These are phyloP conservation scores for Caiman crocodilus DNA, from an alignment of 2,797 vertebrate species.

Conservation along the genomic window DNA sequence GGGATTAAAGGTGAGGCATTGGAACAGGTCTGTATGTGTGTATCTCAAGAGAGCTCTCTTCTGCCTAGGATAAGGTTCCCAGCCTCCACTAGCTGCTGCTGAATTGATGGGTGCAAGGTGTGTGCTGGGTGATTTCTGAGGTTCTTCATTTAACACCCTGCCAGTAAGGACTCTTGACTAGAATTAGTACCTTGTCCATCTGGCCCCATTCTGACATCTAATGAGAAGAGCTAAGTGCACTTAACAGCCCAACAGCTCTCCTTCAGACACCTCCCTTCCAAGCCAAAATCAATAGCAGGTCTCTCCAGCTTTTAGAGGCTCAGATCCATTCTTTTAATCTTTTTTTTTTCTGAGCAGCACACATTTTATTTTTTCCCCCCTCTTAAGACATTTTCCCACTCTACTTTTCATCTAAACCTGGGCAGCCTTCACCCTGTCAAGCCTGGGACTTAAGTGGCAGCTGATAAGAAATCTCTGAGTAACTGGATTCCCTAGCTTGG, in stretches of 20 bases:
- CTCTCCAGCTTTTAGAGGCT: conserved; percentile 70
- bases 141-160: background rate
- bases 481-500: background rate
- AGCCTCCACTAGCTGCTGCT: accelerated
- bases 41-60: background rate
- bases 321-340: conserved; percentile 49
- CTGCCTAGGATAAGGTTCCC: background rate
- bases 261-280: conserved; percentile 56
- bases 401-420: background rate
- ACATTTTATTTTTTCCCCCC: background rate
- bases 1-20: background rate
- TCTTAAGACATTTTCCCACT: background rate
- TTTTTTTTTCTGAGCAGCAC: conserved; percentile 28
- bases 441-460: conserved; percentile 36
- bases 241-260: conserved; percentile 38
- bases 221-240: conserved; percentile 29
- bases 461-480: background rate
- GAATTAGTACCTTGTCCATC: conserved; percentile 39
- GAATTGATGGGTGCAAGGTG: accelerated
- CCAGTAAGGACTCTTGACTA: conserved; percentile 25
- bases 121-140: background rate
- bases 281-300: conserved; percentile 57
- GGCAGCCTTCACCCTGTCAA: background rate
- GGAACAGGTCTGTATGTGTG: too few relatives aligned
- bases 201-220: conserved; percentile 31